Conservation (phyloP, 2,797 vertebrate species). For the Mormyrus hasselquistii region DNA sequence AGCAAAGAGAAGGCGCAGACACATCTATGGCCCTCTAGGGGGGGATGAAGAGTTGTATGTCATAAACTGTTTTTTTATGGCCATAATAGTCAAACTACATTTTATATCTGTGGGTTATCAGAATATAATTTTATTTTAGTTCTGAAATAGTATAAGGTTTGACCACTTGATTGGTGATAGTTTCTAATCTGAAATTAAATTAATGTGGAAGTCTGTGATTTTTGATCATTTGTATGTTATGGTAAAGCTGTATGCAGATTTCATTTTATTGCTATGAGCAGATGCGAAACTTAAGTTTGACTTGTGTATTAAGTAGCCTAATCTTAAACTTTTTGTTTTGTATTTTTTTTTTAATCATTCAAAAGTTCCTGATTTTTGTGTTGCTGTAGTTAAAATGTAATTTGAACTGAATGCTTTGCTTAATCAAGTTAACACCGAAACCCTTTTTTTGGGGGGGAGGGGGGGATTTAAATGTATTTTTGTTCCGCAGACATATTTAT, state of each 20-base stretch:
- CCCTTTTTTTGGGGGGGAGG: not conserved
- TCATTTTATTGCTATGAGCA: not conserved
- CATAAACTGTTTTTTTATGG: not conserved
- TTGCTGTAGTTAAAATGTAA: not conserved
- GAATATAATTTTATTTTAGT: not conserved
- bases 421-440: not conserved
- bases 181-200: not conserved
- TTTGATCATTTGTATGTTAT: not conserved
- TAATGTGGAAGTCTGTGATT: not conserved
- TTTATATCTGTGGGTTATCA: not conserved
- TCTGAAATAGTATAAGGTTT: not conserved
- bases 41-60: not conserved
- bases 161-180: not conserved
- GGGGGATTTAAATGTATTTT: not conserved
- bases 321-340: not conserved
- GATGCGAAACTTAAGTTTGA: not conserved
- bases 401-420: not conserved
- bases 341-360: not conserved
- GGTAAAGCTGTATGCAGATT: not conserved
- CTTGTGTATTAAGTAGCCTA: not conserved
- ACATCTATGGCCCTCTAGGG: not conserved
- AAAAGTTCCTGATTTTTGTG: not conserved
- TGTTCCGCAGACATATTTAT: not conserved
- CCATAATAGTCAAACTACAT: not conserved
- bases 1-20: constrained; percentile 18